Conservation (phyloP, 1,140 invertebrate species). For the Protaetia brevitarsis region DNA sequence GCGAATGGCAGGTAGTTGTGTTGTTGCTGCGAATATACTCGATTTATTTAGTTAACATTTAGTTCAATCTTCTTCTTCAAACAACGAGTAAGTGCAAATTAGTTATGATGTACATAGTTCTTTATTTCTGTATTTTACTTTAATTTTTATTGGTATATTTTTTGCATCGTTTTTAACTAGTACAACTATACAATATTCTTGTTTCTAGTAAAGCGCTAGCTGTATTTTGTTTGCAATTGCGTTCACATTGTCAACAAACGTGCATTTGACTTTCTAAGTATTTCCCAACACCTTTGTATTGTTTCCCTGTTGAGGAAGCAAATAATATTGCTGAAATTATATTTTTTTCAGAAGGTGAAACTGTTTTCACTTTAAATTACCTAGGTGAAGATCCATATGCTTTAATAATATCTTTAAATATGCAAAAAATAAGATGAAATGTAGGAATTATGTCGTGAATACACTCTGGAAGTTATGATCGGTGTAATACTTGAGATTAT, state of each 20-base stretch:
- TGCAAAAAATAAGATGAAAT: too few species aligned
- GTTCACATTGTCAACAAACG: constrained; percentile 4
- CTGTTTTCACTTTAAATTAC: too few species aligned
- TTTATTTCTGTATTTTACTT: neutral
- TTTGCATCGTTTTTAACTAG: neutral
- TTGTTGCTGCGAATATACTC: neutral
- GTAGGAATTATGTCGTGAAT: too few species aligned
- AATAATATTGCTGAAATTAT: too few species aligned
- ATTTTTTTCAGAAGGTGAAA: too few species aligned
- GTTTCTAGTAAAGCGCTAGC: neutral
- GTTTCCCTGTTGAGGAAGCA: neutral
- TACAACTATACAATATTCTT: neutral
- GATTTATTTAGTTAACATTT: constrained; percentile 10
- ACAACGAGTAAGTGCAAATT: constrained; percentile 7
- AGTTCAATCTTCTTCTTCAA: neutral
- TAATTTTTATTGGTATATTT: neutral
- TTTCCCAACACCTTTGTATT: constrained; percentile 1
- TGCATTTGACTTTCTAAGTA: constrained; percentile 15
- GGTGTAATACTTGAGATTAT: neutral
- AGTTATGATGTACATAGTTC: neutral
- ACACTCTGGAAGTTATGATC: neutral
- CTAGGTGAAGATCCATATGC: too few species aligned
- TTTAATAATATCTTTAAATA: too few species aligned
- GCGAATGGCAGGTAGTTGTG: neutral
- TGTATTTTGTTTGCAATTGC: constrained; percentile 17